Conservation (phyloP, 2,888 invertebrate species). For the Campopleginae sp. region DNA sequence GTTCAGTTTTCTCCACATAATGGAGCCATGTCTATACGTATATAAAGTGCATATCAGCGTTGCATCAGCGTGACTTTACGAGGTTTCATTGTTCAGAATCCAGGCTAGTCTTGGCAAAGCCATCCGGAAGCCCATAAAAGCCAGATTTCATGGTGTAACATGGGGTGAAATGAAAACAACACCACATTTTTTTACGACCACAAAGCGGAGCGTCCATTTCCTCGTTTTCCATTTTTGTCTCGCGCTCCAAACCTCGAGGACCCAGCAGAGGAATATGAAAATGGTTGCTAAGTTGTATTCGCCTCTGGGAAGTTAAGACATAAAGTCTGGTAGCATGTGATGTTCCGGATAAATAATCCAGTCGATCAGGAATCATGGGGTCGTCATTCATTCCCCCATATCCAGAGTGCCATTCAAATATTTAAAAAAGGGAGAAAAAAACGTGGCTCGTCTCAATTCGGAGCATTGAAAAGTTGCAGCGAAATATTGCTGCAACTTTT, state of each 20-base stretch:
- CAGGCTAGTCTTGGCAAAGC: slow-evolving; percentile 16
- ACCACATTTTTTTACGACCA: slow-evolving; percentile 29
- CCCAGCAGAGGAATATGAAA: slow-evolving; percentile 7
- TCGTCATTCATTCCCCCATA: too few relatives aligned
- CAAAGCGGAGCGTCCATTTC: background rate
- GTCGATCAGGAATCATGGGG: too few relatives aligned
- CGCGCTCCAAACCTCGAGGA: background rate
- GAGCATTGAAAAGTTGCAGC: background rate
- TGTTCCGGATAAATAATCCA: background rate
- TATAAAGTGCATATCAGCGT: slow-evolving; percentile 20
- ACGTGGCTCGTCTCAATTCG: background rate
- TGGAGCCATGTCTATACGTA: background rate
- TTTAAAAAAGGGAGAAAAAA: background rate
- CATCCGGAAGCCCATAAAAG: slow-evolving; percentile 43
- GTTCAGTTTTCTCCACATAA: slow-evolving; percentile 5
- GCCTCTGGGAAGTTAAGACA: background rate
- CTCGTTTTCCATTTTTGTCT: background rate
- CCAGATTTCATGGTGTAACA: slow-evolving; percentile 49
- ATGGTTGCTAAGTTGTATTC: background rate
- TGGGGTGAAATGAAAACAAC: slow-evolving; percentile 15
- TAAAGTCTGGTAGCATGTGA: background rate
- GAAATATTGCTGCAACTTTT: background rate
- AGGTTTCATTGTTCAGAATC: slow-evolving; percentile 55
- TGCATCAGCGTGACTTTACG: slow-evolving; percentile 46
- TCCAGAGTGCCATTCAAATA: background rate